phyloP scores from a whole-genome alignment of 2,888 invertebrate species.

The Cataglyphis altisquamis region DNA sequence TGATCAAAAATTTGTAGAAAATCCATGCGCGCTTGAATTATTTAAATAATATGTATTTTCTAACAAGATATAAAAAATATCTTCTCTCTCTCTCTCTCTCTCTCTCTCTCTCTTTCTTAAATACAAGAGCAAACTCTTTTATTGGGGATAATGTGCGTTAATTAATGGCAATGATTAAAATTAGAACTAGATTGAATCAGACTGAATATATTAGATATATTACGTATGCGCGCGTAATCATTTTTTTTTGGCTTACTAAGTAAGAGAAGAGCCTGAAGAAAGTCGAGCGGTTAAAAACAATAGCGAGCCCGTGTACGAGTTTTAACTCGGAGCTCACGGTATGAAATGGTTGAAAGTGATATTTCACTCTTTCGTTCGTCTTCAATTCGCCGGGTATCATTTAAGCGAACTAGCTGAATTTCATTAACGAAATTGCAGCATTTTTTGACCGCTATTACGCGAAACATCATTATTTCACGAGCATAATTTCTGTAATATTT shows the following conservation, averaged over 20 bases:
- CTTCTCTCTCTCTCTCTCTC: neutral
- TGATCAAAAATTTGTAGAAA: neutral
- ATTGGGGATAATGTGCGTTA: neutral
- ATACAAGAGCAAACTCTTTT: neutral
- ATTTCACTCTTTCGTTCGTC: conserved; percentile 44
- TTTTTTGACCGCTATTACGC: neutral
- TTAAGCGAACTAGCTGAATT: neutral
- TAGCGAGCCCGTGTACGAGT: conserved; percentile 14
- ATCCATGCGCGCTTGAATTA: neutral
- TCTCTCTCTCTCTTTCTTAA: neutral
- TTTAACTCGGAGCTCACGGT: conserved; percentile 28
- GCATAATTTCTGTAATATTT: conserved; percentile 1
- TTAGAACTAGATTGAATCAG: neutral
- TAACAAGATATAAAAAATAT: neutral
- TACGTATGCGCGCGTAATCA: neutral
- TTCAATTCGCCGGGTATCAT: conserved; percentile 24
- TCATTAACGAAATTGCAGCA: neutral
- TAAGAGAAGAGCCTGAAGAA: conserved; percentile 27
- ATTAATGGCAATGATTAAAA: conserved; percentile 9
- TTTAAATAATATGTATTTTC: neutral
- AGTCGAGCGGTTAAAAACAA: conserved; percentile 47
- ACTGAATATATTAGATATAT: neutral
- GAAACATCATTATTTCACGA: neutral
- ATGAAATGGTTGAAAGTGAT: conserved; percentile 43
- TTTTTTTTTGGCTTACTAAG: neutral